phyloP scores from a whole-genome alignment of 2,888 invertebrate species.

The Cactoblastis cactorum region DNA sequence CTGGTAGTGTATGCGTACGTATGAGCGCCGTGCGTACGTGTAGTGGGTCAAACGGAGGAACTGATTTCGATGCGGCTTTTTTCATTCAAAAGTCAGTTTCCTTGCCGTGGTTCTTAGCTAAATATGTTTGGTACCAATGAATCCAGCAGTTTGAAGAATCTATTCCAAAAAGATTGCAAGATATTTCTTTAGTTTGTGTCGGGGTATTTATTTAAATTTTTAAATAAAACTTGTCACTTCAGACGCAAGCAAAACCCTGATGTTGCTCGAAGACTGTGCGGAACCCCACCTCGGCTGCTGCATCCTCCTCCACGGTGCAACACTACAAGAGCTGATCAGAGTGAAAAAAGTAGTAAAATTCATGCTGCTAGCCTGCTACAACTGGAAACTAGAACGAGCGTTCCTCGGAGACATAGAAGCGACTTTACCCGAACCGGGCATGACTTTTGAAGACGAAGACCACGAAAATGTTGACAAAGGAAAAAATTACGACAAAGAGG shows the following conservation, averaged over 20 bases:
- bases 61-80: no score
- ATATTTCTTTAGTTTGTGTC: no score
- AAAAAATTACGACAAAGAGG: slow-evolving; percentile 16
- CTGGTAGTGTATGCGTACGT: no score
- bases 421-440: slow-evolving; percentile 61
- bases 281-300: slow-evolving; percentile 91
- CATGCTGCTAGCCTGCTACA: slow-evolving; percentile 91
- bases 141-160: no score
- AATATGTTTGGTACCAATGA: no score
- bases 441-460: slow-evolving; percentile 55
- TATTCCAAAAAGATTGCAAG: no score
- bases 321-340: slow-evolving; percentile 84
- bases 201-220: slow-evolving; percentile 22
- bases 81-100: no score
- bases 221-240: no score
- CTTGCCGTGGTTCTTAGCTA: no score
- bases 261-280: slow-evolving; percentile 96
- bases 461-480: slow-evolving; percentile 32
- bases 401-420: slow-evolving; percentile 92
- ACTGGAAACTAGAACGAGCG: slow-evolving; percentile 94
- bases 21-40: no score
- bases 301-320: slow-evolving; percentile 89
- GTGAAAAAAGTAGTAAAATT: slow-evolving; percentile 91
- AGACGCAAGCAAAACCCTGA: slow-evolving; percentile 89
- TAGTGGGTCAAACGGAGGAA: no score